These are phyloP conservation scores for Etia nguti DNA, from an alignment of 2,113 vertebrate genomes.

Conservation along the genomic window DNA sequence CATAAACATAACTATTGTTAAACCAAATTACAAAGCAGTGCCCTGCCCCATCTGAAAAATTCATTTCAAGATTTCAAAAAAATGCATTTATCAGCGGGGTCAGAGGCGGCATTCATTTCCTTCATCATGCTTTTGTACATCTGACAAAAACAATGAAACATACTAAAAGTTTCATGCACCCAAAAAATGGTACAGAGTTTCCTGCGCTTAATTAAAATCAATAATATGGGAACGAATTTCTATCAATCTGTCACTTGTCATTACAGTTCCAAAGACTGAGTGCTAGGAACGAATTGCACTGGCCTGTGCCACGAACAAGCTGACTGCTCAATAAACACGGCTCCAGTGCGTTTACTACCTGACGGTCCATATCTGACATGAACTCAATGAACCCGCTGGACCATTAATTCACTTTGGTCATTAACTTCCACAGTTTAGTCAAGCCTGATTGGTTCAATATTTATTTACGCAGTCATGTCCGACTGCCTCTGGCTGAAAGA, in stretches of 20 bases:
- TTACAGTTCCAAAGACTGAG: not conserved
- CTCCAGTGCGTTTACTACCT: not conserved
- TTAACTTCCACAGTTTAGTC: not conserved
- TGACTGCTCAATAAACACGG: not conserved
- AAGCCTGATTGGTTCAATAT: conserved; percentile 42
- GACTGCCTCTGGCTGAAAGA: conserved; percentile 59
- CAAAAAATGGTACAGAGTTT: conserved; percentile 16
- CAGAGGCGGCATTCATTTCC: conserved; percentile 25
- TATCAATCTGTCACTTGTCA: not conserved
- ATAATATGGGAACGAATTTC: not conserved
- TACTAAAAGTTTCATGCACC: conserved; percentile 53
- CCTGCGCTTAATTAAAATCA: not conserved
- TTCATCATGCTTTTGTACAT: conserved; percentile 58
- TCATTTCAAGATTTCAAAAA: not conserved
- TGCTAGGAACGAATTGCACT: not conserved
- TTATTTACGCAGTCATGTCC: conserved; percentile 38
- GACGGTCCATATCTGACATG: not conserved
- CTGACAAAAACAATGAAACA: conserved; percentile 37
- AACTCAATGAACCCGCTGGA: not conserved
- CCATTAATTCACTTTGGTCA: not conserved
- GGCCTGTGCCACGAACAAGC: not conserved
- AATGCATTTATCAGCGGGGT: conserved; percentile 31
- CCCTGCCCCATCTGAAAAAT: conserved; percentile 34
- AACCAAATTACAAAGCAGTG: conserved; percentile 36
- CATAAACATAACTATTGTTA: conserved; percentile 54